Conservation (phyloP, 2,113 vertebrate species). For the Ceyx cyanopectus region DNA sequence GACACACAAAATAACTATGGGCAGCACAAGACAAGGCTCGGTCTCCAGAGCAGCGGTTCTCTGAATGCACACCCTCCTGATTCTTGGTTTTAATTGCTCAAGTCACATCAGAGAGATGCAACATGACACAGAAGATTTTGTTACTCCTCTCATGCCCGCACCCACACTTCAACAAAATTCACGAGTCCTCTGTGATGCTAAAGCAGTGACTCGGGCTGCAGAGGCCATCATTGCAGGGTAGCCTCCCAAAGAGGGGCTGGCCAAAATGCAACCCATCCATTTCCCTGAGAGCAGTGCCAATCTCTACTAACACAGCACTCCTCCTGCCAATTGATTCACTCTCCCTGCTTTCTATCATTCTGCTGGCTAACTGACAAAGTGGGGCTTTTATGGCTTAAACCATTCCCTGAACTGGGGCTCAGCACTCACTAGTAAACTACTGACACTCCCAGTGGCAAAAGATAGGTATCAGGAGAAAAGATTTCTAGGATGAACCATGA, state of each 20-base stretch:
- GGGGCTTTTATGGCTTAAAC: neutral
- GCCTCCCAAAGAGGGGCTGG: no score
- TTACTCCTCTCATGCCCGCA: neutral
- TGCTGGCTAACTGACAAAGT: neutral
- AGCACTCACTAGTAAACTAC: neutral
- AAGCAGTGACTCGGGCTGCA: neutral
- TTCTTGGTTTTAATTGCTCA: neutral
- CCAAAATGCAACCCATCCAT: neutral
- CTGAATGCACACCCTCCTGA: neutral
- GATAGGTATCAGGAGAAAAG: neutral
- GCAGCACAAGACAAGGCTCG: neutral
- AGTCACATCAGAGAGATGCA: neutral
- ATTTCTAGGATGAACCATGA: neutral
- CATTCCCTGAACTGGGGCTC: neutral
- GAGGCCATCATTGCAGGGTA: neutral
- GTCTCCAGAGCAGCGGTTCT: neutral
- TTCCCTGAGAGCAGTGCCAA: neutral
- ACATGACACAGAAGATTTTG: neutral
- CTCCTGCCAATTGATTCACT: neutral
- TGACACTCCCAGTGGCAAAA: neutral
- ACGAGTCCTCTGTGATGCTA: neutral
- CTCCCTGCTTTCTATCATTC: neutral
- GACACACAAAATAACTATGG: neutral
- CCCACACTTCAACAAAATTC: neutral
- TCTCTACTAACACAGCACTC: neutral